Conservation (phyloP, 2,797 vertebrate species). For the Morelia viridis region DNA sequence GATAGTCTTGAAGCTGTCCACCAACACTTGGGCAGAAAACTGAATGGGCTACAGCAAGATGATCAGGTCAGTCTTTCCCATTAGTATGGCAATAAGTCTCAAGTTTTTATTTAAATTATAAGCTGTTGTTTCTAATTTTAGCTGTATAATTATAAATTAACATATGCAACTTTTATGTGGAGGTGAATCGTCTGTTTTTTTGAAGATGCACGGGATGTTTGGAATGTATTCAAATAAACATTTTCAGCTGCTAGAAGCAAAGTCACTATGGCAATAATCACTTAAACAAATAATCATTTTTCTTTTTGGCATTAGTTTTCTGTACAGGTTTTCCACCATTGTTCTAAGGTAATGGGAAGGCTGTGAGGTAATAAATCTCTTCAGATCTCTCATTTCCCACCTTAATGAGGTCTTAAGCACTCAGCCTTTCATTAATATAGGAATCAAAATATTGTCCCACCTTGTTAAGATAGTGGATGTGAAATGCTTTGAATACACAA, state of each 20-base stretch:
- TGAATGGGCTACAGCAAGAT: neutral
- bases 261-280: neutral
- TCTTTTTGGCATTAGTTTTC: neutral
- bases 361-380: neutral
- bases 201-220: neutral
- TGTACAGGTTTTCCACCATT: neutral
- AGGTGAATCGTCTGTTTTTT: too few relatives aligned
- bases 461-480: neutral
- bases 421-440: neutral
- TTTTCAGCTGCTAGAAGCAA: neutral
- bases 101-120: neutral
- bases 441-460: neutral
- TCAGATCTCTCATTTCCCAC: neutral
- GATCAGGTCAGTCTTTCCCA: too few relatives aligned
- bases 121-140: too few relatives aligned
- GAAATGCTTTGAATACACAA: neutral
- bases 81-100: too few relatives aligned
- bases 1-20: neutral
- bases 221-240: neutral
- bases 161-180: too few relatives aligned
- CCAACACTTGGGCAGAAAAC: neutral
- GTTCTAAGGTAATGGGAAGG: neutral
- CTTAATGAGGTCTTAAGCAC: neutral
- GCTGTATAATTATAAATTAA: too few relatives aligned
- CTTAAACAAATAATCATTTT: neutral